Base-by-base conservation (phyloP, 2,888 invertebrate species). In the Amblyteles armatorius region DNA sequence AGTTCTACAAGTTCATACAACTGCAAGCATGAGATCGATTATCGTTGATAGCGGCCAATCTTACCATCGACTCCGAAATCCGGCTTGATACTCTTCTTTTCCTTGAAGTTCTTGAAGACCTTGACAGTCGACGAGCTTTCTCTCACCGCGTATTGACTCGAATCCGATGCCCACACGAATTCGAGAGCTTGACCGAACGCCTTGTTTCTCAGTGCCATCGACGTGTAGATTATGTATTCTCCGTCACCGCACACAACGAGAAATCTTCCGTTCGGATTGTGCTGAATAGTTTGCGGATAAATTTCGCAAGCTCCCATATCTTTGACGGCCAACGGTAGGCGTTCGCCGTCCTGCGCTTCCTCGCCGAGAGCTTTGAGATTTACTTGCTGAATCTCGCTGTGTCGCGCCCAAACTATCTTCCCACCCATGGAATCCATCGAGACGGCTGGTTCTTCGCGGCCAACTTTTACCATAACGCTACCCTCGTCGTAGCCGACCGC, bases 231-330 rank as follows among this genome's bases (percentile, higher is more conserved):
- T 71, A 99, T 99, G 94, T 99, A 99, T 94, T 99, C 99, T 16
- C 99, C 99, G 94, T 99, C 99, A 1, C 99, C 99, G 92, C 99
- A 99, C 1, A 99, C 99, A 0, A 99, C 99, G 4, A 98, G 95
- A 88, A 96, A 96, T 40, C 98, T 96, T 19, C 99, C 99, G 94
- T 99, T 99, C 0, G 99, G 99, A 94, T 99, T 99, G 94, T 99
- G 99, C 40, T 98, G 97, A 87, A 99, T 98, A 0, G 98, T 99
- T 93, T 99, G 99, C 0, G 99, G 99, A 94, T 99, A 99, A 86
- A 99, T 99, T 94, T 99, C 99, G 93, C 99, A 99, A 6, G 99
- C 98, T 1, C 99, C 99, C 98, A 99, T 99, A 92, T 99, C 99
- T 94, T 99, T 99, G 0, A 99, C 98, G 2, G 97, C 97, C 0